Base-by-base conservation (phyloP, 2,113 vertebrate genomes). In the Urocitellus parryii region DNA sequence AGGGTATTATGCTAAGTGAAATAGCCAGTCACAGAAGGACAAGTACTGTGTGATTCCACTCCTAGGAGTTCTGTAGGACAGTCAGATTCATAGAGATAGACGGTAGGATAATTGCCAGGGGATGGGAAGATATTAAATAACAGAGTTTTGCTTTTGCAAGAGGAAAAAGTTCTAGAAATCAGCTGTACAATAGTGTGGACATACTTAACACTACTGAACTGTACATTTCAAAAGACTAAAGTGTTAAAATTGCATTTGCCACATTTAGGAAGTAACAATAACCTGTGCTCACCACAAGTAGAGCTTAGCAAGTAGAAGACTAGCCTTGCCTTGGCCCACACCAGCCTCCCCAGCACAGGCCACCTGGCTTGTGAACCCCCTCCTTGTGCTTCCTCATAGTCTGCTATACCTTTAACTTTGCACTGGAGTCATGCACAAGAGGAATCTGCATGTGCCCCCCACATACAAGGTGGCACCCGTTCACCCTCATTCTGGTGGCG, bases 401-500 rank as follows among this genome's bases (percentile, higher is more conserved):
- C 61, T 27, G 2, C 24, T 27, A 63, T 9, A 61, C 63, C 24
- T 39, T 25, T 2, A 20, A 39, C 18, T 29, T 34, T 18, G 9
- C 8, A 12, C 77, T 18, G 32, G 27, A 45, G n/a, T 39, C 5
- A 17, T 32, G 6, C 10, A 17, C 39, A 34, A 67, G 20, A 77
- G 76, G 63, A 0, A 2, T 20, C 56, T 48, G 20, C 56, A 4
- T 90, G 58, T 51, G 16, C 8, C 9, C 29, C 74, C 13, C 17
- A 37, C 11, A 4, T 32, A 27, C 61, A 63, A 63, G 61, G 24
- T 63, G 61, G 61, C 61, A 61, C 5, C 45, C 8, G 1, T 1
- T 51, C 17, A 0, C 10, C 22, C 14, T 68, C 18, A 1, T 27
- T 34, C 4, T 3, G 8, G 4, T 14, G 24, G 83, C 22, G 8